phyloP scores from a whole-genome alignment of 2,797 vertebrate genomes.

The Gallirallus australis region DNA sequence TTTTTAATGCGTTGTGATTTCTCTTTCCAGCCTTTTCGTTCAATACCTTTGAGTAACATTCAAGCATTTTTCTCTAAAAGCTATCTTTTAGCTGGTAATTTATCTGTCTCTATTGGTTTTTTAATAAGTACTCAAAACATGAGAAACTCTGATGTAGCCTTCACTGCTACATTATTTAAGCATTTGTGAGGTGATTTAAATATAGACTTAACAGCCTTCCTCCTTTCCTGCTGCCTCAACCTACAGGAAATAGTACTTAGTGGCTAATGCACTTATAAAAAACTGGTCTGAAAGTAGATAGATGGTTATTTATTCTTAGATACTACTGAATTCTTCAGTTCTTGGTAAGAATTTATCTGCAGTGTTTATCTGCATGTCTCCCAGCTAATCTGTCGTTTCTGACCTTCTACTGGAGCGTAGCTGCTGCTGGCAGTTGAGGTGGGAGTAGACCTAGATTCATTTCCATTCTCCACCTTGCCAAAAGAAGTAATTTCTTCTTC shows the following conservation, averaged over 20 bases:
- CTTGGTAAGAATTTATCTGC: neutral
- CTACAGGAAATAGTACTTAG: slow-evolving; percentile 10
- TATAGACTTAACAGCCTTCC: neutral
- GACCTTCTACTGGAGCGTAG: neutral
- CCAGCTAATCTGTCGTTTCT: slow-evolving; percentile 6
- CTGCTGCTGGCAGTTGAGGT: slow-evolving; percentile 24
- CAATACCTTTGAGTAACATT: neutral
- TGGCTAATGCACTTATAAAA: neutral
- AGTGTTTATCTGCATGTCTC: neutral
- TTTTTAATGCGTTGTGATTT: neutral
- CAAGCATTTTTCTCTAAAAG: slow-evolving; percentile 21
- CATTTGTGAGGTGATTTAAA: slow-evolving; percentile 10
- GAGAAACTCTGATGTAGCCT: neutral
- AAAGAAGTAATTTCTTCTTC: neutral
- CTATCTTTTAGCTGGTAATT: neutral
- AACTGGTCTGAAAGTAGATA: neutral
- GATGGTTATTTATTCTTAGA: neutral
- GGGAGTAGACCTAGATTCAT: slow-evolving; percentile 13
- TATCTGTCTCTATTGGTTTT: neutral
- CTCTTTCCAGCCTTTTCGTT: neutral
- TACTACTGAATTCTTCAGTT: neutral
- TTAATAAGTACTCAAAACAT: slow-evolving; percentile 2
- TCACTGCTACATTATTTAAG: neutral
- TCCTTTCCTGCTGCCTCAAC: slow-evolving; percentile 34
- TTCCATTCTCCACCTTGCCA: slow-evolving; percentile 37